These are phyloP conservation scores for Kradibia gibbosae DNA, from an alignment of 1,140 invertebrate species.

Conservation along the genomic window DNA sequence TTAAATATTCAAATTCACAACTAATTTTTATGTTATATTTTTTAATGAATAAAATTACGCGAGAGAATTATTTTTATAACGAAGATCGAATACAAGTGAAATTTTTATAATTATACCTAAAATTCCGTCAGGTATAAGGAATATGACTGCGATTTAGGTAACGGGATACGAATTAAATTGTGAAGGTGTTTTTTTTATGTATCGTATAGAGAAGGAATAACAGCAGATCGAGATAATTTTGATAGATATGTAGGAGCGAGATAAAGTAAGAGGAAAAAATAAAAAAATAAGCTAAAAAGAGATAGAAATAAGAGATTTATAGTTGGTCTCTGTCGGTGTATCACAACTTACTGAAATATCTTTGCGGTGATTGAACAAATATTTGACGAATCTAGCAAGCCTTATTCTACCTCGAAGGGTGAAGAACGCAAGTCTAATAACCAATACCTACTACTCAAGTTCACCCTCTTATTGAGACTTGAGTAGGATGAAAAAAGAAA, in stretches of 20 bases:
- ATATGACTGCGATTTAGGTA: conserved; percentile 11
- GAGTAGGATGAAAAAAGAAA: background rate
- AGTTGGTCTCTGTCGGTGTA: conserved; percentile 47
- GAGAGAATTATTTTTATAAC: too few relatives aligned
- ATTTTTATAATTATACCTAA: too few relatives aligned
- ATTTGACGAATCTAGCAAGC: conserved; percentile 66
- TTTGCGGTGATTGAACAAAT: conserved; percentile 72
- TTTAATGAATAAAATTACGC: too few relatives aligned
- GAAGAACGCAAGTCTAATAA: conserved; percentile 31
- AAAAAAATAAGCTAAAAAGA: background rate
- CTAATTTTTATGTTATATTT: too few relatives aligned
- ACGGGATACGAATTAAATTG: conserved; percentile 18
- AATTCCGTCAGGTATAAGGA: too few relatives aligned
- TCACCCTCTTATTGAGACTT: background rate
- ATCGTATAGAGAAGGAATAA: conserved; percentile 16
- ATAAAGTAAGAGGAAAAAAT: background rate
- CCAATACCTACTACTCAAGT: background rate
- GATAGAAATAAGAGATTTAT: conserved; percentile 56
- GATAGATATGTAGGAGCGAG: conserved; percentile 51
- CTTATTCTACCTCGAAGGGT: conserved; percentile 44
- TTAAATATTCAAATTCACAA: too few relatives aligned
- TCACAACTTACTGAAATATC: conserved; percentile 67
- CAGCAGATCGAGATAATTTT: conserved; percentile 42
- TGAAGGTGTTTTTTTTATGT: background rate
- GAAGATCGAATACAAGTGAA: too few relatives aligned